Evolutionary conservation across 2,888 invertebrate species (phyloP).

Genomic region (Zygogramma bicolorata): DNA sequence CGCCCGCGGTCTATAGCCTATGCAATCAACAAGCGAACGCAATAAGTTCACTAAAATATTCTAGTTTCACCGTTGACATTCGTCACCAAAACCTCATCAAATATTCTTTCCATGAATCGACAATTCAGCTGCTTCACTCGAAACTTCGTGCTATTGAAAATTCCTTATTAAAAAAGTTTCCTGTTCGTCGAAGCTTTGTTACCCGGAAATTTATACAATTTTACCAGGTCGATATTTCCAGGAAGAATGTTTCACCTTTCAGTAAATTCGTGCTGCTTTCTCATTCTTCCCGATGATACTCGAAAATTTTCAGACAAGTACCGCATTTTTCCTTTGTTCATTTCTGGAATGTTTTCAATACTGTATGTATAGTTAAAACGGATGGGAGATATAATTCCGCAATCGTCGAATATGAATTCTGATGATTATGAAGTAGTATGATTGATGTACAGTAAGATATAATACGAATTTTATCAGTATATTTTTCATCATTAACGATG

Average conservation of each 20-base stretch:
- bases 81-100: not conserved
- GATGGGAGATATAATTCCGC: too few species aligned
- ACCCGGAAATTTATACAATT: slow-evolving; percentile 17
- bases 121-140: not conserved
- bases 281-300: not conserved
- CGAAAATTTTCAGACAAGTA: not conserved
- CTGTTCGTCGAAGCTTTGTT: not conserved
- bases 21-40: too few species aligned
- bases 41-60: not conserved
- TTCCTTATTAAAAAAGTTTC: slow-evolving; percentile 23
- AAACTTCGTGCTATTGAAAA: not conserved
- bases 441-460: too few species aligned
- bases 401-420: too few species aligned
- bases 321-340: not conserved
- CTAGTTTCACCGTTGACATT: not conserved
- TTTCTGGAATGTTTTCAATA: not conserved
- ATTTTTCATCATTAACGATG: too few species aligned
- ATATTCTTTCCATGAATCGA: not conserved
- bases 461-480: too few species aligned
- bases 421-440: too few species aligned
- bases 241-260: slow-evolving; percentile 1
- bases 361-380: too few species aligned
- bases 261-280: not conserved
- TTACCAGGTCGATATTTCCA: not conserved
- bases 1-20: too few species aligned